A percentile compares a stretch with the other conserved stretches of the same genome.
These are phyloP conservation scores for Protaetia brevitarsis DNA, from an alignment of 1,140 invertebrate genomes.

Conservation along the genomic window DNA sequence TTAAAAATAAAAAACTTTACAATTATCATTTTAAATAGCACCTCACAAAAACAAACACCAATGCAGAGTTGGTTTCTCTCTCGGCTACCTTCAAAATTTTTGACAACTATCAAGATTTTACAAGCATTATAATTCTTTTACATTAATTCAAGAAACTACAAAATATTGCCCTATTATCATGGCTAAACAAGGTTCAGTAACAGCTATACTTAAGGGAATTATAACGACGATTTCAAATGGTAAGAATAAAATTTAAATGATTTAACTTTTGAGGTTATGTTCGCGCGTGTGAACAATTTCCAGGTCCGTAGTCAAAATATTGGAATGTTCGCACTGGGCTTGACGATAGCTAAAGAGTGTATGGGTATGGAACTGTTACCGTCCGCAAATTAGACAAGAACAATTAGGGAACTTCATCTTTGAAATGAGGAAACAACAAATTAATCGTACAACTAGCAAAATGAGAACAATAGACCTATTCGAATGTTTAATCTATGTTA, in stretches of 20 bases:
- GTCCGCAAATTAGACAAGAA: conserved; percentile 7
- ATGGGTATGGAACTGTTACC: conserved; percentile 59
- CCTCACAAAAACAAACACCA: not conserved
- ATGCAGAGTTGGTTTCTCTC: not conserved
- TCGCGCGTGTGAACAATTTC: conserved; percentile 35
- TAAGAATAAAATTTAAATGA: conserved; percentile 38
- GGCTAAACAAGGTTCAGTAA: conserved; percentile 38
- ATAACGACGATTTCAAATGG: conserved; percentile 57
- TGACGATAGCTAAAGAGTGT: conserved; percentile 66
- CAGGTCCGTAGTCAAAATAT: conserved; percentile 69
- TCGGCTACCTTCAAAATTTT: not conserved
- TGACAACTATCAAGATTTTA: not conserved
- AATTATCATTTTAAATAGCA: not conserved
- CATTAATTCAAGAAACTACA: too few species aligned
- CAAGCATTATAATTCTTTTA: too few species aligned
- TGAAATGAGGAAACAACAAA: too few species aligned
- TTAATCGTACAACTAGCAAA: too few species aligned
- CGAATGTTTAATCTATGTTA: too few species aligned
- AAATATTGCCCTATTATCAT: conserved; percentile 23
- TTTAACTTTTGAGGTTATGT: not conserved
- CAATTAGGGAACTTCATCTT: too few species aligned
- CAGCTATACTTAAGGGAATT: conserved; percentile 50
- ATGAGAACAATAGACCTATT: too few species aligned
- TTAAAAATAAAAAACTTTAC: too few species aligned
- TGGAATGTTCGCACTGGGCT: conserved; percentile 62